A percentile compares a stretch with the other conserved stretches of the same genome.
Conservation (phyloP, 2,797 vertebrate genomes). For the Lacerta viridis region DNA sequence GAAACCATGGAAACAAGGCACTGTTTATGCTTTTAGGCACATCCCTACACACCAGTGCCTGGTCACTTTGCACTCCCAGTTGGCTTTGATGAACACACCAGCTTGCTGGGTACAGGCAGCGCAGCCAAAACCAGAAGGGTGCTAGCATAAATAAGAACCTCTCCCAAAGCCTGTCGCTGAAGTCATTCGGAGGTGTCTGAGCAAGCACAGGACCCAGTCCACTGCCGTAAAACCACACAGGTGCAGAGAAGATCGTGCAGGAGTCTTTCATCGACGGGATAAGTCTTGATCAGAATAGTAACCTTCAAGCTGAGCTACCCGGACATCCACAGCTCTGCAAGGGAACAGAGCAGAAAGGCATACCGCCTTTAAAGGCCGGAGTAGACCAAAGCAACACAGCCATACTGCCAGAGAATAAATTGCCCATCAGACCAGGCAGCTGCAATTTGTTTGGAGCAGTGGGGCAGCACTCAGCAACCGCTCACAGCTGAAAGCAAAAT, state of each 20-base stretch:
- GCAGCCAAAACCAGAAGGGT: not conserved
- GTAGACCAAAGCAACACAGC: conserved; percentile 9
- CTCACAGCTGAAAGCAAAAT: too few species aligned
- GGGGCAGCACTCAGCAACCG: not conserved
- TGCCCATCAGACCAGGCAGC: not conserved
- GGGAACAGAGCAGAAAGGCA: conserved; percentile 9
- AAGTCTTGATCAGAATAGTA: not conserved
- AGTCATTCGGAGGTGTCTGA: not conserved
- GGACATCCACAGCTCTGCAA: conserved; percentile 39
- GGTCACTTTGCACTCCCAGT: not conserved
- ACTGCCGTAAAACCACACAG: not conserved
- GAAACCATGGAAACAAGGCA: conserved; percentile 42
- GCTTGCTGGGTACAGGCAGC: not conserved
- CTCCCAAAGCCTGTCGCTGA: not conserved
- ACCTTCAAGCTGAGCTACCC: conserved; percentile 12
- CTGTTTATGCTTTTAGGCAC: not conserved
- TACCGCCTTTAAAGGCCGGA: not conserved
- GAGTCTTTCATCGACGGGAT: not conserved
- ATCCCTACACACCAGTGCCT: not conserved
- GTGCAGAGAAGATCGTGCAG: not conserved
- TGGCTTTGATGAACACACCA: not conserved
- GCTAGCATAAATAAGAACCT: not conserved
- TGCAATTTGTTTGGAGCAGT: not conserved
- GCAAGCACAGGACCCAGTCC: not conserved
- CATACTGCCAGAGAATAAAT: not conserved